These are phyloP conservation scores for Macropodus opercularis DNA, from an alignment of 2,797 vertebrate species.

Conservation along the genomic window DNA sequence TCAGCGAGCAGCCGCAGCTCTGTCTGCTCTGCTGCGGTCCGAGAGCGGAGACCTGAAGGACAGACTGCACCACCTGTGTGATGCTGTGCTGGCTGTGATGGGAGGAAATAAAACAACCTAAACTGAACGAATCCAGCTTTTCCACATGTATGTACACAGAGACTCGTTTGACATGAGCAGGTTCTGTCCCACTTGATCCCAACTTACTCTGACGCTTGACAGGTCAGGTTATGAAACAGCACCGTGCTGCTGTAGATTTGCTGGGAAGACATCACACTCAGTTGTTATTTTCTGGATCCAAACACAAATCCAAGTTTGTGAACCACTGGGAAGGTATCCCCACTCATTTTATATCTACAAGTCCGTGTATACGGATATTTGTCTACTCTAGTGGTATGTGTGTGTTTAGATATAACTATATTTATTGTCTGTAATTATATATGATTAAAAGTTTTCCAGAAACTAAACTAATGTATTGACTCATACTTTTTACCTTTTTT, in stretches of 20 bases:
- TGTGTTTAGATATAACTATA: too few species aligned
- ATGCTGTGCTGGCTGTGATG: constrained; percentile 84
- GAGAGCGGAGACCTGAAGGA: constrained; percentile 64
- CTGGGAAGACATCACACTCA: constrained; percentile 26
- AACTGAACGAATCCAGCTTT: too few species aligned
- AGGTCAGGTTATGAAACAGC: too few species aligned
- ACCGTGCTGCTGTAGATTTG: neutral
- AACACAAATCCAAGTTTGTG: neutral
- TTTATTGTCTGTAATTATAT: too few species aligned
- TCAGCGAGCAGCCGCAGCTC: constrained; percentile 61
- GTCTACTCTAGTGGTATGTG: neutral
- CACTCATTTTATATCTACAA: neutral
- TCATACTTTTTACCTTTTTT: too few species aligned
- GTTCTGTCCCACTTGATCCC: too few species aligned
- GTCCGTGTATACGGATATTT: neutral
- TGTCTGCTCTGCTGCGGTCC: constrained; percentile 66
- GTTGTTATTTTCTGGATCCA: neutral
- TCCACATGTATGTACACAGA: too few species aligned
- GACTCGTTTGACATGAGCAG: too few species aligned
- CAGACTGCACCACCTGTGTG: constrained; percentile 82
- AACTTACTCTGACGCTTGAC: too few species aligned
- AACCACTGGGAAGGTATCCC: neutral
- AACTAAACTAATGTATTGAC: too few species aligned
- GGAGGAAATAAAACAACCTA: too few species aligned
- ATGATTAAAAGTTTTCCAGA: too few species aligned